A percentile compares a stretch with the other conserved stretches of the same genome.
Evolutionary conservation across 1,140 invertebrate genomes (phyloP).

Genomic region (Listronotus oregonensis): DNA sequence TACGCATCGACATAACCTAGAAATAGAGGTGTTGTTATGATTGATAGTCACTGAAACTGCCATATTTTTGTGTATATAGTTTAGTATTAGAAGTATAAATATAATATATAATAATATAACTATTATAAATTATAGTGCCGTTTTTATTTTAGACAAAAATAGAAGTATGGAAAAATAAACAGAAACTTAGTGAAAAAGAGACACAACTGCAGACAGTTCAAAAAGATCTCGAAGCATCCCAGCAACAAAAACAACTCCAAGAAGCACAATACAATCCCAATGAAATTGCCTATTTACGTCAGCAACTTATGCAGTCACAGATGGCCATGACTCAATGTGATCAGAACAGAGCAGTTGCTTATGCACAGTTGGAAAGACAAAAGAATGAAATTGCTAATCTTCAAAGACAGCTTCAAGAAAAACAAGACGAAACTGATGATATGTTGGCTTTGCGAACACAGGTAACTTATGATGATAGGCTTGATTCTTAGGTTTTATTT

Average conservation of each 20-base stretch:
- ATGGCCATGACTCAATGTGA: slow-evolving; percentile 39
- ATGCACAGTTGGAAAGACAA: slow-evolving; percentile 7
- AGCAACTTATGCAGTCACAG: slow-evolving; percentile 43
- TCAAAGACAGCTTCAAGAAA: slow-evolving; percentile 14
- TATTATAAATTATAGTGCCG: background rate
- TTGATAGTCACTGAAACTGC: too few species aligned
- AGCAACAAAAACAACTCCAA: background rate
- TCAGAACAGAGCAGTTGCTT: slow-evolving; percentile 12
- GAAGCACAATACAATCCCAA: background rate
- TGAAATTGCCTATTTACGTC: slow-evolving; percentile 26
- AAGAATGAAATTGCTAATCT: slow-evolving; percentile 20
- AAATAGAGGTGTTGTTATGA: too few species aligned
- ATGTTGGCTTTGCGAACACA: slow-evolving; percentile 39
- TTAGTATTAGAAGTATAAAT: too few species aligned
- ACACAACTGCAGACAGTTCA: background rate
- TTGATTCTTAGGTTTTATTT: too few species aligned
- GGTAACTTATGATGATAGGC: slow-evolving; percentile 23
- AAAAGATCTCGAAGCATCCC: background rate
- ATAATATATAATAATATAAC: too few species aligned
- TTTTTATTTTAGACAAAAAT: slow-evolving; percentile 13
- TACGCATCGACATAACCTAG: too few species aligned
- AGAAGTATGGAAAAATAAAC: slow-evolving; percentile 16
- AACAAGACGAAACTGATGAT: slow-evolving; percentile 22
- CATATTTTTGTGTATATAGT: too few species aligned
- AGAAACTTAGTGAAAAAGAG: slow-evolving; percentile 11